Percentiles rank a stretch among this genome's conserved stretches.
Evolutionary conservation across 2,888 invertebrate genomes (phyloP).

Genomic region (Latrodectus hesperus): DNA sequence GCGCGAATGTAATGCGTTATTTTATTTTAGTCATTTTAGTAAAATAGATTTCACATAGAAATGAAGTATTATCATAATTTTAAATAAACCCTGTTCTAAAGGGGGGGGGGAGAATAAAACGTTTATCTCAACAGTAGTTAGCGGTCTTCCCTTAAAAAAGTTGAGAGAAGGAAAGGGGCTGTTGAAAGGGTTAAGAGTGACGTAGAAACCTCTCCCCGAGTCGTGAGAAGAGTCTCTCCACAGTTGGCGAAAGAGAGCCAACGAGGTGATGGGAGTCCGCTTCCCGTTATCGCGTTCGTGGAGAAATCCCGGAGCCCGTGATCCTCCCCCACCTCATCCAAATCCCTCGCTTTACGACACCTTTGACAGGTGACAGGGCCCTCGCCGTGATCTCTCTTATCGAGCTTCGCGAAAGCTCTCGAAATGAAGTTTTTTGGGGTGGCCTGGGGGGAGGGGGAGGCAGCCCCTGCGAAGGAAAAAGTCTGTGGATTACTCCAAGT

Average conservation of each 20-base stretch:
- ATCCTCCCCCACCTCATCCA: constrained; percentile 7
- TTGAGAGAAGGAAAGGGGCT: no score
- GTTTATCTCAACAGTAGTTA: no score
- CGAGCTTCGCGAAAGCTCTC: constrained; percentile 54
- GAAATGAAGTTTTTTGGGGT: constrained; percentile 66
- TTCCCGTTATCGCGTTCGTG: background rate
- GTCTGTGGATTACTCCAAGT: constrained; percentile 59
- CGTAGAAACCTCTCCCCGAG: no score
- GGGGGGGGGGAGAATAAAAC: no score
- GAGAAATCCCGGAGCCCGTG: constrained; percentile 9
- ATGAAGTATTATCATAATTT: no score
- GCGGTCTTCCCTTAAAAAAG: no score
- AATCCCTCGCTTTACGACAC: constrained; percentile 66
- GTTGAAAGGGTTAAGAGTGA: no score
- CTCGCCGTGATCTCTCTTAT: constrained; percentile 59
- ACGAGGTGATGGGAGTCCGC: background rate
- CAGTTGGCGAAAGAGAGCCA: background rate
- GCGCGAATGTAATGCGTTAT: no score
- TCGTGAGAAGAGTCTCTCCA: background rate
- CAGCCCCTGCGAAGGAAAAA: constrained; percentile 20
- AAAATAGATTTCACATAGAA: no score
- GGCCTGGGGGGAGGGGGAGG: constrained; percentile 29
- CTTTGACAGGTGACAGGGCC: constrained; percentile 69
- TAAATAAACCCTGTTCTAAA: no score
- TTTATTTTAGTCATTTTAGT: no score